Conservation (phyloP, 2,888 invertebrate genomes). For the Melinaea marsaeus region DNA sequence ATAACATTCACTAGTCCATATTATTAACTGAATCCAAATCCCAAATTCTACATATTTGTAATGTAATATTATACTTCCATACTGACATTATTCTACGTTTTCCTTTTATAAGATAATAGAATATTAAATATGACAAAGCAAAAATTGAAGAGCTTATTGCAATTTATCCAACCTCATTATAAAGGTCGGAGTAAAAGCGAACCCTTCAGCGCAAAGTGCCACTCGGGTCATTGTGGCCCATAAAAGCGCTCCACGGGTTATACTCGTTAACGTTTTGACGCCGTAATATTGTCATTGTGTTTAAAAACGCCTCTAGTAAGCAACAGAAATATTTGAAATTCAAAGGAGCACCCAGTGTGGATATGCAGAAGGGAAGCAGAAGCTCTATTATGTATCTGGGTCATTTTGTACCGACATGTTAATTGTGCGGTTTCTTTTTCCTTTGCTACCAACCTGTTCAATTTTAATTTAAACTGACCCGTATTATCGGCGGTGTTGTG, state of each 20-base stretch:
- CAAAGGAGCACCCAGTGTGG: constrained; percentile 11
- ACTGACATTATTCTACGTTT: neutral
- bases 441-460: neutral
- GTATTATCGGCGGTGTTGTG: too few species aligned
- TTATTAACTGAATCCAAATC: neutral
- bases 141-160: constrained; percentile 30
- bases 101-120: constrained; percentile 10
- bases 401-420: constrained; percentile 5
- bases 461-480: neutral
- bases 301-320: constrained; percentile 22
- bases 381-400: constrained; percentile 4
- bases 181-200: constrained; percentile 33
- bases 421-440: constrained; percentile 6
- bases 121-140: constrained; percentile 26
- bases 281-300: constrained; percentile 30
- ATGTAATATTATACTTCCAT: neutral
- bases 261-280: constrained; percentile 33
- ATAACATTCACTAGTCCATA: too few species aligned
- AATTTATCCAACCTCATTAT: constrained; percentile 34
- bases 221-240: constrained; percentile 33
- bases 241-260: constrained; percentile 31
- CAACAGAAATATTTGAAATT: constrained; percentile 16
- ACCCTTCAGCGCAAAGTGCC: constrained; percentile 29
- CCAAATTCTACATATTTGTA: neutral
- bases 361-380: neutral